Percentiles rank a stretch among this genome's conserved stretches.
Evolutionary conservation across 2,113 vertebrate species (phyloP).

Genomic region (Carassius auratus): DNA sequence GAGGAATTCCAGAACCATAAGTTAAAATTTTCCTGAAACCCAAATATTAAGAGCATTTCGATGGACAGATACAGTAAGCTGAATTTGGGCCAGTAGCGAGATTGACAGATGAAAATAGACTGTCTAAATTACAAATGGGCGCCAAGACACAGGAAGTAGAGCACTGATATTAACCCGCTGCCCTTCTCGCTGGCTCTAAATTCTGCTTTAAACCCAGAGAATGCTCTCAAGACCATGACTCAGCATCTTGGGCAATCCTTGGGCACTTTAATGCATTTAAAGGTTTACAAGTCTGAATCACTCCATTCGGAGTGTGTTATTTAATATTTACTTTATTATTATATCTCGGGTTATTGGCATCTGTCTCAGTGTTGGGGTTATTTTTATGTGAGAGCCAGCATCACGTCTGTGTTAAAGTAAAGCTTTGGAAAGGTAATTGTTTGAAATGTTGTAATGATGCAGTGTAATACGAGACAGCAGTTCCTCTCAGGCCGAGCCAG

Average conservation of each 20-base stretch:
- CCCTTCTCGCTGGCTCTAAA: not conserved
- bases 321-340: not conserved
- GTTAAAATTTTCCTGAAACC: not conserved
- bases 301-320: not conserved
- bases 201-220: not conserved
- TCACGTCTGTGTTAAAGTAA: constrained; percentile 29
- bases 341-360: not conserved
- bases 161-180: not conserved
- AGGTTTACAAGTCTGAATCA: not conserved
- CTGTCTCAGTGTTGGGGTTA: constrained; percentile 32
- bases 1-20: not conserved
- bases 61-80: not conserved
- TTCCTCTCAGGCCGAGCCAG: constrained; percentile 26
- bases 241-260: constrained; percentile 33
- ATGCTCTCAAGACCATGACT: constrained; percentile 47
- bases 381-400: constrained; percentile 52
- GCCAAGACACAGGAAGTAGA: not conserved
- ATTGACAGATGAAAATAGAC: not conserved
- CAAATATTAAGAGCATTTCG: not conserved
- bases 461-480: constrained; percentile 57
- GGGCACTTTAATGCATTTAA: not conserved
- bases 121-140: not conserved
- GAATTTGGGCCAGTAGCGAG: constrained; percentile 1
- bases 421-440: constrained; percentile 37
- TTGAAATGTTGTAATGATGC: constrained; percentile 28